Conservation (phyloP, 2,113 vertebrate genomes). For the Tretioscincus oriximinensis region DNA sequence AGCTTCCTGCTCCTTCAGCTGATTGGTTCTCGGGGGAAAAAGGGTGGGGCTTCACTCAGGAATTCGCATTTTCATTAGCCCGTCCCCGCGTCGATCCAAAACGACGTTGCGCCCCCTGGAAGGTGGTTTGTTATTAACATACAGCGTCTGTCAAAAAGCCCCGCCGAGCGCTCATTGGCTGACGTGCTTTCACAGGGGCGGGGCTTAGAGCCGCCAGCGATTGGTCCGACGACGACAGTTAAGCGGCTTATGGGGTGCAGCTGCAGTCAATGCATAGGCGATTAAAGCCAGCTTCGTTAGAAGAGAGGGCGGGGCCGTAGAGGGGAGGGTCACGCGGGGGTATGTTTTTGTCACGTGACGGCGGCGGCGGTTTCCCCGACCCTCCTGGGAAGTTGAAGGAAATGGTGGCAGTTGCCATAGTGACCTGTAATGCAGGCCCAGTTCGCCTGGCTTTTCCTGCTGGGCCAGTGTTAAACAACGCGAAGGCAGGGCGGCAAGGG, state of each 20-base stretch:
- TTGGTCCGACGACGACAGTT: background rate
- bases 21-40: constrained; percentile 11
- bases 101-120: background rate
- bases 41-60: background rate
- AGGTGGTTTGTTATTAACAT: background rate
- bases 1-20: background rate
- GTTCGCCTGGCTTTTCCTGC: background rate
- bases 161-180: constrained; percentile 17
- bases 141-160: constrained; percentile 26
- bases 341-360: constrained; percentile 61
- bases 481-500: too few relatives aligned
- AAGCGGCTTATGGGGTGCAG: too few relatives aligned
- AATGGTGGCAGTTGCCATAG: background rate
- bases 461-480: too few relatives aligned
- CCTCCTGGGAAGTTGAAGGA: too few relatives aligned
- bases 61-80: rapidly evolving
- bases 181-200: constrained; percentile 1
- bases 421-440: constrained; percentile 6
- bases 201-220: background rate
- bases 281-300: too few relatives aligned
- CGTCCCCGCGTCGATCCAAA: rapidly evolving
- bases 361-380: background rate
- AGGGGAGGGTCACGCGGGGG: constrained; percentile 11
- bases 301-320: too few relatives aligned
- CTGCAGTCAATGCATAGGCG: too few relatives aligned